Evolutionary conservation across 2,113 vertebrate genomes (phyloP).

Genomic region (Brachionichthys hirsutus): DNA sequence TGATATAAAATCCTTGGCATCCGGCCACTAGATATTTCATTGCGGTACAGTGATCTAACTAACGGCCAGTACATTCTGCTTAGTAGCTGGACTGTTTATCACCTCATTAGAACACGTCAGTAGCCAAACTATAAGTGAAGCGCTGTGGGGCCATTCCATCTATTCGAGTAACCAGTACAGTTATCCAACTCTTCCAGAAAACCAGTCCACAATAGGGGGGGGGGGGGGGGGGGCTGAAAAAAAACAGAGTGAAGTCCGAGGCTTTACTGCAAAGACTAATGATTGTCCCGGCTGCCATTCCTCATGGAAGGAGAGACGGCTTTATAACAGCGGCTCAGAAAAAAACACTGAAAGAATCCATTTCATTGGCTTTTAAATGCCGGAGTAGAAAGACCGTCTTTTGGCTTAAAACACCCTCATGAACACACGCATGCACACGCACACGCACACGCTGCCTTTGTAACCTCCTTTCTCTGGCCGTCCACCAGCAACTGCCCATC

Average conservation of each 20-base stretch:
- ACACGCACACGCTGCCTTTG: constrained; percentile 34
- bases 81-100: constrained; percentile 70
- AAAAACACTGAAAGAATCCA: constrained; percentile 64
- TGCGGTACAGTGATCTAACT: constrained; percentile 64
- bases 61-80: constrained; percentile 69
- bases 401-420: constrained; percentile 36
- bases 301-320: constrained; percentile 67
- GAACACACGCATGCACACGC: constrained; percentile 6
- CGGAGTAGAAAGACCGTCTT: constrained; percentile 41
- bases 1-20: constrained; percentile 57
- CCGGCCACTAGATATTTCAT: constrained; percentile 60
- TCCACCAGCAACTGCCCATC: constrained; percentile 52
- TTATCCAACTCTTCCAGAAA: constrained; percentile 70
- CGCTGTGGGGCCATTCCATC: constrained; percentile 63
- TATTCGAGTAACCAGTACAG: constrained; percentile 65
- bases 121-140: constrained; percentile 53
- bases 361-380: constrained; percentile 68
- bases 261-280: constrained; percentile 71
- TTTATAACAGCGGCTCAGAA: constrained; percentile 71
- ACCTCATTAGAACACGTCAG: constrained; percentile 68
- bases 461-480: constrained; percentile 51
- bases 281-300: constrained; percentile 64
- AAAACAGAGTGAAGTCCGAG: constrained; percentile 60
- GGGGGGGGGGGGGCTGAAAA: too few species aligned
- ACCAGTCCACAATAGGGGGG: constrained; percentile 60